Conservation (phyloP, 2,797 vertebrate species). For the Xiphorhynchus erythropygius region DNA sequence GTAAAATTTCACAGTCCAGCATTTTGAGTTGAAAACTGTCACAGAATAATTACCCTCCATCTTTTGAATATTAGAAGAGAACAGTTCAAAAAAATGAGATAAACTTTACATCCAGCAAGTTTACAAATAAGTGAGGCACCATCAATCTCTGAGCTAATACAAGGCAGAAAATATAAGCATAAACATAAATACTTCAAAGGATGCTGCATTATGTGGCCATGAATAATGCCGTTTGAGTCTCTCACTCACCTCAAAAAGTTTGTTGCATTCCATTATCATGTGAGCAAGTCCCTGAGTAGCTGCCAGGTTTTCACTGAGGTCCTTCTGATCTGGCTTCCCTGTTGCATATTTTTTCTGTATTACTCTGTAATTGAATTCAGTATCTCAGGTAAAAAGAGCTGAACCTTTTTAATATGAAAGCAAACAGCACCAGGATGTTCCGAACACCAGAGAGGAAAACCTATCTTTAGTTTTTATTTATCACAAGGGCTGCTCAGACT, state of each 20-base stretch:
- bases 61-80: background rate
- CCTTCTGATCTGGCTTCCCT: conserved; percentile 97
- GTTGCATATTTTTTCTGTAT: conserved; percentile 97
- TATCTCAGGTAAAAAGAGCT: conserved; percentile 48
- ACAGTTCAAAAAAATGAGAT: background rate
- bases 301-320: conserved; percentile 96
- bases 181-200: conserved; percentile 31
- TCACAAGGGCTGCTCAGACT: background rate
- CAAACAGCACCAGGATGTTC: conserved; percentile 7
- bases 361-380: conserved; percentile 81
- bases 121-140: conserved; percentile 28
- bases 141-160: conserved; percentile 33
- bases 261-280: conserved; percentile 96
- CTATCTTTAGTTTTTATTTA: background rate
- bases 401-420: conserved; percentile 45
- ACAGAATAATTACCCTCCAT: background rate
- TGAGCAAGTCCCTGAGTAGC: conserved; percentile 96
- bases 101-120: conserved; percentile 6
- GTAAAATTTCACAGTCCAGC: background rate
- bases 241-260: conserved; percentile 90
- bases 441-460: conserved; percentile 19
- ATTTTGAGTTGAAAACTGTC: background rate
- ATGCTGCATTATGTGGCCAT: conserved; percentile 44
- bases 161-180: conserved; percentile 10
- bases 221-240: conserved; percentile 58